Conservation (phyloP, 1,140 invertebrate species). For the Orchestia grillus region DNA sequence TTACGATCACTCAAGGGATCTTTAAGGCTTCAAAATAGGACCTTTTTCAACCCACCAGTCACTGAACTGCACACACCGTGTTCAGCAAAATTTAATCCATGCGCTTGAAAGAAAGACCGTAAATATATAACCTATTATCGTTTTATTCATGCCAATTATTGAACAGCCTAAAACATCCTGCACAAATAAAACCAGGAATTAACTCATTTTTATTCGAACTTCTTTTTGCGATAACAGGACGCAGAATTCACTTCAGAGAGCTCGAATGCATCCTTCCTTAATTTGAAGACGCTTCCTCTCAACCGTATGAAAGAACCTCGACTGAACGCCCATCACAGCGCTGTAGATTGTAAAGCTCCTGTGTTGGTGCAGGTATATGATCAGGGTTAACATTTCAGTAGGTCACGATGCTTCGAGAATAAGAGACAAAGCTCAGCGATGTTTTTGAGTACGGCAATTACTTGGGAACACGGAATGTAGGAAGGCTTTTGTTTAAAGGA, state of each 20-base stretch:
- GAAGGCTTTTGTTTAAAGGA: conserved; percentile 25
- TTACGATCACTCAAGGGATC: too few species aligned
- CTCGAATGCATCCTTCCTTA: background rate
- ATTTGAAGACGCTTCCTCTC: background rate
- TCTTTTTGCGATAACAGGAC: background rate
- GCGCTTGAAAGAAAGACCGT: too few species aligned
- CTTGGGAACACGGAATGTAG: conserved; percentile 3
- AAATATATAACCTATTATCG: too few species aligned
- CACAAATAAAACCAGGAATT: too few species aligned
- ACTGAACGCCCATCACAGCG: background rate
- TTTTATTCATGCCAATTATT: too few species aligned
- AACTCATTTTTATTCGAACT: too few species aligned
- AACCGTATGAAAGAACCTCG: background rate
- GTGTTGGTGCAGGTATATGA: background rate
- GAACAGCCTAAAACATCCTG: too few species aligned
- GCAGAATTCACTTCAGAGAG: background rate
- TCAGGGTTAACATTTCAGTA: background rate
- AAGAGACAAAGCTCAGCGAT: background rate
- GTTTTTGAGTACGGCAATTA: background rate
- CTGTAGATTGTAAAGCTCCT: background rate
- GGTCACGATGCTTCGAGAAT: background rate
- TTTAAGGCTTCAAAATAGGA: too few species aligned
- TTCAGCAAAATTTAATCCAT: too few species aligned
- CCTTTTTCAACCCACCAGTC: too few species aligned
- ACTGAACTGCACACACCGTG: too few species aligned